Percentiles rank a stretch among this genome's conserved stretches.
These are phyloP conservation scores for Corythornis cristatus DNA, from an alignment of 2,113 vertebrate species.

Conservation along the genomic window DNA sequence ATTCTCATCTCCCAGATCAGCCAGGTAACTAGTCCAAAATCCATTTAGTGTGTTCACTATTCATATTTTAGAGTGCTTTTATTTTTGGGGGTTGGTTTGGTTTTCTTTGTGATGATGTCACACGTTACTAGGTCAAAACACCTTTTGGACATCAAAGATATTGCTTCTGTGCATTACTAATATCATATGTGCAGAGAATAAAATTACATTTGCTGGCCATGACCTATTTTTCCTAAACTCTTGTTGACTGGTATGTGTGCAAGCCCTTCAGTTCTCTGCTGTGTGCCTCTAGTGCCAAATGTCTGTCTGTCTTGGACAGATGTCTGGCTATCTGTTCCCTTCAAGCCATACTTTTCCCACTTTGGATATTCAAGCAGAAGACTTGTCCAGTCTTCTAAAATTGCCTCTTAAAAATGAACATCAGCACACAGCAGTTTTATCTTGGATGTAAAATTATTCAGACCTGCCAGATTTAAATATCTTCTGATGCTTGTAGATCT, in stretches of 20 bases:
- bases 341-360: background rate
- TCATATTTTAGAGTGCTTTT: background rate
- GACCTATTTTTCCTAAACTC: constrained; percentile 14
- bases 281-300: background rate
- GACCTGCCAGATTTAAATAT: constrained; percentile 40
- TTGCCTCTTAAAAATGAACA: constrained; percentile 6
- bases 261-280: background rate
- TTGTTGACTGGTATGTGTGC: rapidly evolving
- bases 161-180: background rate
- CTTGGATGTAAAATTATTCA: constrained; percentile 32
- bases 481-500: constrained; percentile 26
- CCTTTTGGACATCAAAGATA: background rate
- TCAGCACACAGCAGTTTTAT: background rate
- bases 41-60: background rate
- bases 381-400: background rate
- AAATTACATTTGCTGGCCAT: background rate
- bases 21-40: background rate
- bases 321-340: background rate
- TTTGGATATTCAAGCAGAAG: background rate
- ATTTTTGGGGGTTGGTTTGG: background rate
- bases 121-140: background rate
- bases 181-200: background rate
- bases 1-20: background rate
- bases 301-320: background rate
- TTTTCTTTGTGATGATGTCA: background rate